Evolutionary conservation across 2,888 invertebrate genomes (phyloP), one percentile per base, ranked within the genome.

Genomic region (Andrena camellia): DNA sequence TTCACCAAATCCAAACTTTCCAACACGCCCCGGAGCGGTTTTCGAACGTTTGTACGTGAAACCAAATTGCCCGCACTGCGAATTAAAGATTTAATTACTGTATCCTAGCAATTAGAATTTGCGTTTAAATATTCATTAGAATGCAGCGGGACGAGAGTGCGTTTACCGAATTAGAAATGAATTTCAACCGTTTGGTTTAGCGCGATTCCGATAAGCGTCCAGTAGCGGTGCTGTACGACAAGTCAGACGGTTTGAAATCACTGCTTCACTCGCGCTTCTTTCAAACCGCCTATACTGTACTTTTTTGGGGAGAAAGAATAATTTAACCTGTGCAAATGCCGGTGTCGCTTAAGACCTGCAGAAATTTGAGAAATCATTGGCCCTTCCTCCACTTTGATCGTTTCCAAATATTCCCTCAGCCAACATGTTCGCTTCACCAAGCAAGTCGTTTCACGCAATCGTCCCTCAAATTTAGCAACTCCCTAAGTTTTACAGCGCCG

Each of bases 21-120:
- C 57, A 62, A 67, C 66, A 71, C 71, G 63, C 29, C 63, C 26
- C 57, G 42, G n/a, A 29, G 67, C 42, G 74, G 68, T 69, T 67
- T 59, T 64, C 76, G 59, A 81, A 83, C 73, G 72, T 76, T 81
- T 83, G 68, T 72, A 73, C 60, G 59, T 29, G 76, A 71, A 76
- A 50, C 76, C 60, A 50, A 69, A 81, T 68, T 69, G 73, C 57
- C 66, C 33, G 54, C 69, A 66, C 52, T 73, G 1, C 62, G 23
- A 69, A 62, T 73, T 77, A 77, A 77, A 83, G 69, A 81, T 81
- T 83, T 67, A 70, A 81, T 83, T 71, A 63, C 83, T 33, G 31
- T 74, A 81, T 83, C 63, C 77, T 50, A 20, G 31, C 70, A 70
- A 83, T 83, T 83, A 81, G 67, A 77, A 59, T 59, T 29, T 42